These are phyloP conservation scores for Todiramphus chloris DNA, from an alignment of 2,113 vertebrate species.

Conservation along the genomic window DNA sequence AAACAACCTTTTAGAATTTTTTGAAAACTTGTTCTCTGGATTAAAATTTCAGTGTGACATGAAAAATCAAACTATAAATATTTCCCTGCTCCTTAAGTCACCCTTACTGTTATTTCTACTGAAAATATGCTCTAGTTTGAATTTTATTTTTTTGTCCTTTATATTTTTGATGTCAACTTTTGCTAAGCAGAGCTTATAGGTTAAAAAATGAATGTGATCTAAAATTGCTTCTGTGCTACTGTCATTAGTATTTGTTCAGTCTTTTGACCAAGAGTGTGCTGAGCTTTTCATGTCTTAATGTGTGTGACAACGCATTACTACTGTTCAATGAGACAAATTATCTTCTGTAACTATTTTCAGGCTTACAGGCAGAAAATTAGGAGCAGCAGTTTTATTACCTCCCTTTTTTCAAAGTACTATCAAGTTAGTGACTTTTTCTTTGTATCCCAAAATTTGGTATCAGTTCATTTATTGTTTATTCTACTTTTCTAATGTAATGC, in stretches of 20 bases:
- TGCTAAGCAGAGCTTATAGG: background rate
- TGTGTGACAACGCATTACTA: background rate
- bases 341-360: background rate
- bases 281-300: background rate
- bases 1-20: background rate
- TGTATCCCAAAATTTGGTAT: background rate
- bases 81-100: background rate
- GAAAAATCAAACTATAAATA: background rate
- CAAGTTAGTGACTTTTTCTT: background rate
- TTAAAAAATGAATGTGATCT: background rate
- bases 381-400: background rate
- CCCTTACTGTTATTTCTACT: background rate
- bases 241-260: background rate
- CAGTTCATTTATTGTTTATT: background rate
- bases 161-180: background rate
- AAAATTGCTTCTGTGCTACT: background rate
- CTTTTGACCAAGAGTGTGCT: background rate
- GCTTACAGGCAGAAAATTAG: background rate
- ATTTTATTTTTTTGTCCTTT: background rate
- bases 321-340: background rate
- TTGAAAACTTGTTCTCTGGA: background rate
- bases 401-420: rapidly evolving
- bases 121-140: background rate
- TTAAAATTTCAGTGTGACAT: background rate
- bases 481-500: background rate